Conservation (phyloP, 1,140 invertebrate species). For the Chrysoperla carnea region DNA sequence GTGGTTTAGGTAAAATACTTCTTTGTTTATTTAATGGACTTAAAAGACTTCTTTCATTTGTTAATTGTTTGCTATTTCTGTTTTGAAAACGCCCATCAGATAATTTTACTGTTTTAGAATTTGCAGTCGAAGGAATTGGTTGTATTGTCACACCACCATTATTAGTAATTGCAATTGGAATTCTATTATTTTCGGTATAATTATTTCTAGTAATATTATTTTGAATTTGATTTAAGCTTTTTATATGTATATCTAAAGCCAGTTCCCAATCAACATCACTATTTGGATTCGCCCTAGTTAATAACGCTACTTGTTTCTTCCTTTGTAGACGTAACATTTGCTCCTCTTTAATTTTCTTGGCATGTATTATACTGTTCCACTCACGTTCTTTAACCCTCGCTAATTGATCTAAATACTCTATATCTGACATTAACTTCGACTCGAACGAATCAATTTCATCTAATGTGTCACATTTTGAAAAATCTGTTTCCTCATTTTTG, state of each 20-base stretch:
- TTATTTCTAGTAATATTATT: neutral
- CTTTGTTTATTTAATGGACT: neutral
- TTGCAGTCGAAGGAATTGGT: neutral
- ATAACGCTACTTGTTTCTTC: conserved; percentile 35
- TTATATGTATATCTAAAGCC: neutral
- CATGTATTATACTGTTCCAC: conserved; percentile 62
- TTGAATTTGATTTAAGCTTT: neutral
- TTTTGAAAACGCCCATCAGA: neutral
- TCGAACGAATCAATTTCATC: conserved; percentile 37
- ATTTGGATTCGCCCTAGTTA: conserved; percentile 4
- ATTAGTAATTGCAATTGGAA: neutral
- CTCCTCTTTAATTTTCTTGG: conserved; percentile 69
- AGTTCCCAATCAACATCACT: neutral
- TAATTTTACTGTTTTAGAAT: neutral
- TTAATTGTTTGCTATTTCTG: neutral
- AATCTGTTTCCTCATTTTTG: conserved; percentile 32
- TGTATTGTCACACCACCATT: neutral
- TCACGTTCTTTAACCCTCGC: conserved; percentile 61
- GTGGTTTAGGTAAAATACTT: neutral
- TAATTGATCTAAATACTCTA: conserved; percentile 44
- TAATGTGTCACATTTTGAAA: conserved; percentile 28
- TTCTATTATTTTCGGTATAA: neutral
- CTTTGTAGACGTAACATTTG: conserved; percentile 46
- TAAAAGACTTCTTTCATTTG: neutral
- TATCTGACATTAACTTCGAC: conserved; percentile 37